Evolutionary conservation across 2,888 invertebrate genomes (phyloP), one percentile per base, ranked within the genome.

Genomic region (Harpagoxenus sublaevis): DNA sequence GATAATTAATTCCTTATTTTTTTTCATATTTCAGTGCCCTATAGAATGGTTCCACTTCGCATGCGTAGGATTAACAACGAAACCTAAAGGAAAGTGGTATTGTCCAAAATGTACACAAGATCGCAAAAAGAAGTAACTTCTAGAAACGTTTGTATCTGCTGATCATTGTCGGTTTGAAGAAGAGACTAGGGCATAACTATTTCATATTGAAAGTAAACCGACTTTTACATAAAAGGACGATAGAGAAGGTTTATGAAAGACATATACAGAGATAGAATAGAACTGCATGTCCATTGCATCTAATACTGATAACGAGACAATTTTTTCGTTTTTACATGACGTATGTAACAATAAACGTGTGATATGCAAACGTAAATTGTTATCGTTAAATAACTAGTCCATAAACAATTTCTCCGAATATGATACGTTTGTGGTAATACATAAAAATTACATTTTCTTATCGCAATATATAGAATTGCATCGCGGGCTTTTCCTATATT

Each of bases 41-140:
- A 98, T 99, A 86, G 99, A 99, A 95, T 99, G 99, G 99, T 99
- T 99, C 96, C 99, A 99, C 95, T 99, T 99, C 95, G 98, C 98
- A 10, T 99, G 99, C 95, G 98, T 99, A 70, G 98, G 97, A 77
- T 96, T 99, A 71, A 98, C 97, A 77, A 98, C 97, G 75, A 99
- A 99, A 95, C 99, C 99, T 0, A 99, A 99, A 95, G 99, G 99
- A 53, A 98, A 98, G 94, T 99, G 99, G 98, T 97, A 96, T 92
- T 97, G 97, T 95, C 97, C 97, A 1, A 96, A 97, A 90, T 97
- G 97, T 90, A 95, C 95, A 15, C 95, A 95, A 77, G 95, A 95
- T 90, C 93, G 95, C 18, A 96, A 96, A 90, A 96, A 96, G 88
- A 96, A 96, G 91, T 96, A 93, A 89, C 39, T n/a, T 35, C 0